phyloP scores from a whole-genome alignment of 2,113 vertebrate genomes.

The Cebidichthys violaceus region DNA sequence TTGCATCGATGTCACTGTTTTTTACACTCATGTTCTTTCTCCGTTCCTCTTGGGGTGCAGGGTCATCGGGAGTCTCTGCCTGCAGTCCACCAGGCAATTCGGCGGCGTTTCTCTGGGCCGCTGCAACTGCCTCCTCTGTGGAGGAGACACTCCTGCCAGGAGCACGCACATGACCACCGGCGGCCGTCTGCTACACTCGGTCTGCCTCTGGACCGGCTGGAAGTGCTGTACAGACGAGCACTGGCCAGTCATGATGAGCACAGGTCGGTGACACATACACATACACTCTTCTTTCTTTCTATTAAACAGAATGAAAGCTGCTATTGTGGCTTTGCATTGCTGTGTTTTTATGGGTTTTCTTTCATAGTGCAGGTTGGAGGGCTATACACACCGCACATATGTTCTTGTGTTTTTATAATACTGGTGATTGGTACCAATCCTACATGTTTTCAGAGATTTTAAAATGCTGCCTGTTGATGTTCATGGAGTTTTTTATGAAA shows the following conservation, averaged over 20 bases:
- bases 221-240: conserved; percentile 76
- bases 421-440: not conserved
- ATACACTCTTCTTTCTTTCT: not conserved
- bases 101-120: conserved; percentile 86
- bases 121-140: conserved; percentile 83
- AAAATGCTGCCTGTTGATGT: not conserved
- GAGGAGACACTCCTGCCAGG: conserved; percentile 78
- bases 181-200: not conserved
- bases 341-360: not conserved
- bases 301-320: not conserved
- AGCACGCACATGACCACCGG: conserved; percentile 55
- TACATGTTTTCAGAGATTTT: not conserved
- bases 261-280: conserved; percentile 66
- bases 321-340: not conserved
- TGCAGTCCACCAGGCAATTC: conserved; percentile 67
- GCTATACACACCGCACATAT: not conserved
- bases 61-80: conserved; percentile 65
- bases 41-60: conserved; percentile 42
- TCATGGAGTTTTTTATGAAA: not conserved
- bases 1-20: not conserved
- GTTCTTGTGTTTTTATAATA: not conserved
- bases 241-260: conserved; percentile 80
- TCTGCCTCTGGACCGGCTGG: conserved; percentile 73
- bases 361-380: not conserved
- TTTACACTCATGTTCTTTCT: not conserved